These are phyloP conservation scores for Lepidochitona cinerea DNA, from an alignment of 2,888 invertebrate genomes.

Conservation along the genomic window DNA sequence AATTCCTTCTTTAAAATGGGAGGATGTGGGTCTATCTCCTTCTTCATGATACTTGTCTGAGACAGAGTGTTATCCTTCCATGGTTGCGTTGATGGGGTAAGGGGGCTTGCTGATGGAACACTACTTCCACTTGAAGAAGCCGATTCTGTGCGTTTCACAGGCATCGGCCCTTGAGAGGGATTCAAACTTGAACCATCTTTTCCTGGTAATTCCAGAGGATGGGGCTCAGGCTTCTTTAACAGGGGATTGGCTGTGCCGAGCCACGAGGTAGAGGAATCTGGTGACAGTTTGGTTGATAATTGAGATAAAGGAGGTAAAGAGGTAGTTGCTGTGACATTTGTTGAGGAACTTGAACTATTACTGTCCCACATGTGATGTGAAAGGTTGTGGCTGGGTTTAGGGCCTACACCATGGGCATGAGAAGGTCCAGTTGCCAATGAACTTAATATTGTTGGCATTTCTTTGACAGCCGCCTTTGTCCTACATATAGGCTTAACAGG, in stretches of 20 bases:
- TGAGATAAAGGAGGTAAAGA: constrained; percentile 17
- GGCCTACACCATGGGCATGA: constrained; percentile 10
- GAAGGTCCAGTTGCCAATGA: constrained; percentile 14
- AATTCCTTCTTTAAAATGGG: not conserved
- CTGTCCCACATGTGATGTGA: not conserved
- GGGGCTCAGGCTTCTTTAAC: not conserved
- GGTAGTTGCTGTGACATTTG: constrained; percentile 42
- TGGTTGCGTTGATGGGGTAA: not conserved
- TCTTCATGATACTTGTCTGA: not conserved
- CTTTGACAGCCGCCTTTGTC: constrained; percentile 45
- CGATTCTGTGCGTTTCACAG: constrained; percentile 4
- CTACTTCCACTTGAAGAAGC: constrained; percentile 2
- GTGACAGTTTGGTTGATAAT: not conserved
- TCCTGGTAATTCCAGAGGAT: not conserved
- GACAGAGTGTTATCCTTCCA: not conserved
- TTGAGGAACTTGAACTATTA: constrained; percentile 34
- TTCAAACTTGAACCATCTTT: not conserved
- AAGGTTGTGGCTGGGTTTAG: not conserved
- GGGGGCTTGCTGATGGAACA: constrained; percentile 3
- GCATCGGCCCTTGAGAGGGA: not conserved
- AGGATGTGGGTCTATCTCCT: not conserved
- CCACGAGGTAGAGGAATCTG: not conserved
- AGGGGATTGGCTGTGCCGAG: not conserved
- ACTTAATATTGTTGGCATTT: constrained; percentile 21
- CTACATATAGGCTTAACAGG: constrained; percentile 27